These are phyloP conservation scores for Sycophila sp. DNA, from an alignment of 1,140 invertebrate species.

Conservation along the genomic window DNA sequence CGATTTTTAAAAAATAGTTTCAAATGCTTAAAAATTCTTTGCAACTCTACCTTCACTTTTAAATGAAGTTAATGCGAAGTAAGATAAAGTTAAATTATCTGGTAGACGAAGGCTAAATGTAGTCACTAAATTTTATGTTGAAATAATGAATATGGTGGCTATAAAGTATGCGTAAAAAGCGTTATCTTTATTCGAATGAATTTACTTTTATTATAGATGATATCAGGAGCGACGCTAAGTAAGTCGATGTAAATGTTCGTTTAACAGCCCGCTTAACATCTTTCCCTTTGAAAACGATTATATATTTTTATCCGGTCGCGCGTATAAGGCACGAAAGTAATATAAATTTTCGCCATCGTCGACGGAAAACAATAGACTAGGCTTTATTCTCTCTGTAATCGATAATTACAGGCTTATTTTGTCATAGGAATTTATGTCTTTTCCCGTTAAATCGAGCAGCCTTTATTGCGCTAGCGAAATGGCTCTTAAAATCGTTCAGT, in stretches of 20 bases:
- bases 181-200: constrained; percentile 19
- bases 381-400: background rate
- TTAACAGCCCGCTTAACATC: background rate
- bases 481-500: no score
- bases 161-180: background rate
- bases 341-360: no score
- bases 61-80: no score
- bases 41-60: no score
- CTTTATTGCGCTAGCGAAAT: no score
- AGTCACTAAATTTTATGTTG: no score
- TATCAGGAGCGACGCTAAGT: background rate
- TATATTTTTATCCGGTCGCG: background rate
- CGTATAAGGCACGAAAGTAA: background rate
- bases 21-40: no score
- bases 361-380: no score
- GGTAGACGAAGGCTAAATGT: no score
- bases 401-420: constrained; percentile 3
- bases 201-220: background rate
- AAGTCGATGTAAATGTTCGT: background rate
- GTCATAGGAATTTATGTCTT: constrained; percentile 6
- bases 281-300: background rate
- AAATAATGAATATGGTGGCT: background rate
- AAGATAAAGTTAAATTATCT: no score
- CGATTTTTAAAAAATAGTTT: no score
- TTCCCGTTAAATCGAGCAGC: constrained; percentile 4